A percentile compares a stretch with the other conserved stretches of the same genome.
Conservation (phyloP, 2,797 vertebrate species). For the Heliangelus exortis region DNA sequence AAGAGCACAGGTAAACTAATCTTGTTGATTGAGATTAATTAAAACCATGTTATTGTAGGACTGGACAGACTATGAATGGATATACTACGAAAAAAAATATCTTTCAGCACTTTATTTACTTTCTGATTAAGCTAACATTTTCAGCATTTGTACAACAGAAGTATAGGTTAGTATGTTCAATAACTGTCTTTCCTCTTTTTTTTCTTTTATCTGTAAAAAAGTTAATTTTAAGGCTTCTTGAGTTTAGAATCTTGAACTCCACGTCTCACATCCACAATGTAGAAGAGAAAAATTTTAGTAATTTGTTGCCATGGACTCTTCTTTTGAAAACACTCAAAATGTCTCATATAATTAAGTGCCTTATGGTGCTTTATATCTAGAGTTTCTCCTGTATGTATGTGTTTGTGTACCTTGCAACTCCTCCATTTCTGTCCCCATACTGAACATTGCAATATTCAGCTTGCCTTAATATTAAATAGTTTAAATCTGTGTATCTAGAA, state of each 20-base stretch:
- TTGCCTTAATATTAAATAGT: neutral
- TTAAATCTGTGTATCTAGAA: neutral
- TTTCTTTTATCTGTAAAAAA: neutral
- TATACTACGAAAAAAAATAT: neutral
- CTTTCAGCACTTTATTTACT: neutral
- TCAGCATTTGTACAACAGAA: neutral
- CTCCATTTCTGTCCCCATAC: neutral
- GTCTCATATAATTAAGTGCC: neutral
- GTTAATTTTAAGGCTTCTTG: neutral
- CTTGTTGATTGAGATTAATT: slow-evolving; percentile 73
- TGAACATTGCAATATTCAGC: neutral
- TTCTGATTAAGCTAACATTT: neutral
- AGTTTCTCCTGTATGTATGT: fast-evolving
- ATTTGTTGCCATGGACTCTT: neutral
- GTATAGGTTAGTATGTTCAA: neutral
- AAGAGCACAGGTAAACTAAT: slow-evolving; percentile 77
- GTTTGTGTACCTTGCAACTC: neutral
- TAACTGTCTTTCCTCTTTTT: neutral
- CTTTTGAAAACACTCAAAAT: neutral
- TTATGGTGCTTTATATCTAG: neutral
- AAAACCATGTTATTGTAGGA: slow-evolving; percentile 60
- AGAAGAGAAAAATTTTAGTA: neutral
- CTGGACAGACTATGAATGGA: neutral
- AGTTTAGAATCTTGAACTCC: neutral
- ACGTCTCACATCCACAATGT: neutral